Evolutionary conservation across 2,113 vertebrate species (phyloP), one percentile per base, ranked within the genome.

Genomic region (Nibea albiflora): DNA sequence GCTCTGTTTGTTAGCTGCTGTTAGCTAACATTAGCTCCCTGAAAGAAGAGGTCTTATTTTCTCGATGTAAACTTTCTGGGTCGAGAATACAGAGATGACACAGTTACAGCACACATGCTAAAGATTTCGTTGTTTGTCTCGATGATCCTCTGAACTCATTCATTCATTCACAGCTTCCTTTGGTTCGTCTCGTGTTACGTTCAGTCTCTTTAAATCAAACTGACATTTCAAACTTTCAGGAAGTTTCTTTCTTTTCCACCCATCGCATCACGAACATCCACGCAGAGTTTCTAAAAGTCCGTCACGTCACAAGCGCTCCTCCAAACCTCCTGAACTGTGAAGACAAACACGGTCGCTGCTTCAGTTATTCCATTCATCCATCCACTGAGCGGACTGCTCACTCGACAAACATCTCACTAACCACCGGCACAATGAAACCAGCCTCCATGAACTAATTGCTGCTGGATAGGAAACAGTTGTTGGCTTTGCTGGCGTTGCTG

Each of bases 371-470:
- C n/a, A 4, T 15, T 58, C 56, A 49, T 39, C 57, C 56, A 26
- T 65, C 63, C 77, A 68, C 20, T 68, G 63, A 54, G 62, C 28
- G 11, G 44, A 24, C 52, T 0, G 50, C 70, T 77, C 58, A 12
- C 47, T 72, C 4, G 11, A 57, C 85, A 84, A 86, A 85, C 85
- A 35, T 81, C 76, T 76, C 81, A 61, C 61, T 72, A 42, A 80
- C 49, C 14, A 0, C 24, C 14, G 35, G 2, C 73, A 83, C 85
- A 78, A 74, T 72, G 86, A 75, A 70, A 50, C 58, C 84, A 42
- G 78, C 62, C 80, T 69, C 14, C 80, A 78, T 53, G 58, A 80
- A 84, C 86, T 80, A 84, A 88, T 65, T 14, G 58, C 84, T 20
- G 56, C 81, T 64, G 79, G 73, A 74, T 10, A 73, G 79, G 81